These are phyloP conservation scores for Melanotaenia nigrans DNA, from an alignment of 2,797 vertebrate species.

Conservation along the genomic window DNA sequence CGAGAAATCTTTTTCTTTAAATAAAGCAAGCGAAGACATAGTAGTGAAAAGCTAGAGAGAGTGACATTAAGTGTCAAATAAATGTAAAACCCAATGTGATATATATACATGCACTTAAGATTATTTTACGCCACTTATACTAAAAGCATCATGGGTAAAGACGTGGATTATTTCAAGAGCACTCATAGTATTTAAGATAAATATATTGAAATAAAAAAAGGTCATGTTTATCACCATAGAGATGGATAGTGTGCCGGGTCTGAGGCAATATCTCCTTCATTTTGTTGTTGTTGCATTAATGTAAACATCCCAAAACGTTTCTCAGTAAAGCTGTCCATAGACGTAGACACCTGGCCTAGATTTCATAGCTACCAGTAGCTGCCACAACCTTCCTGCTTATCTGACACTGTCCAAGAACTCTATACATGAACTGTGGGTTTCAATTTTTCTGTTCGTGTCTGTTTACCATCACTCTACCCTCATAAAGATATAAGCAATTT, in stretches of 20 bases:
- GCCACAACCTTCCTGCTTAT: slow-evolving; percentile 70
- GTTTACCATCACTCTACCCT: slow-evolving; percentile 83
- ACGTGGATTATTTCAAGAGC: slow-evolving; percentile 80
- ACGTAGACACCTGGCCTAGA: slow-evolving; percentile 70
- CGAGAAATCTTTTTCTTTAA: slow-evolving; percentile 16
- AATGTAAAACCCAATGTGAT: slow-evolving; percentile 82
- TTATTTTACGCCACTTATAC: slow-evolving; percentile 79
- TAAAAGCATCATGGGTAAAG: slow-evolving; percentile 73
- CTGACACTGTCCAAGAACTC: slow-evolving; percentile 67
- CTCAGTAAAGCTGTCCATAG: slow-evolving; percentile 72
- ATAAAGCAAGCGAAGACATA: slow-evolving; percentile 40
- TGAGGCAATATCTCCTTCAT: slow-evolving; percentile 83
- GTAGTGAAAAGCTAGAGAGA: slow-evolving; percentile 52
- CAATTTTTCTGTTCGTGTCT: slow-evolving; percentile 74
- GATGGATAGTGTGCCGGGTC: slow-evolving; percentile 79
- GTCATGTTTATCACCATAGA: slow-evolving; percentile 76
- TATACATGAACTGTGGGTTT: slow-evolving; percentile 76
- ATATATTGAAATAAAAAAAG: slow-evolving; percentile 79
- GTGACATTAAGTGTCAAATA: slow-evolving; percentile 72
- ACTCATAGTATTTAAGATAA: slow-evolving; percentile 84
- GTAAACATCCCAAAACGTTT: slow-evolving; percentile 67
- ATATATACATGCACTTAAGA: slow-evolving; percentile 80
- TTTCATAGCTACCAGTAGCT: slow-evolving; percentile 69
- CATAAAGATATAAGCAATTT: slow-evolving; percentile 88
- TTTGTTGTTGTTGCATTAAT: slow-evolving; percentile 78